Conservation (phyloP, 2,888 invertebrate species). For the Heteromyza rotundicornis region DNA sequence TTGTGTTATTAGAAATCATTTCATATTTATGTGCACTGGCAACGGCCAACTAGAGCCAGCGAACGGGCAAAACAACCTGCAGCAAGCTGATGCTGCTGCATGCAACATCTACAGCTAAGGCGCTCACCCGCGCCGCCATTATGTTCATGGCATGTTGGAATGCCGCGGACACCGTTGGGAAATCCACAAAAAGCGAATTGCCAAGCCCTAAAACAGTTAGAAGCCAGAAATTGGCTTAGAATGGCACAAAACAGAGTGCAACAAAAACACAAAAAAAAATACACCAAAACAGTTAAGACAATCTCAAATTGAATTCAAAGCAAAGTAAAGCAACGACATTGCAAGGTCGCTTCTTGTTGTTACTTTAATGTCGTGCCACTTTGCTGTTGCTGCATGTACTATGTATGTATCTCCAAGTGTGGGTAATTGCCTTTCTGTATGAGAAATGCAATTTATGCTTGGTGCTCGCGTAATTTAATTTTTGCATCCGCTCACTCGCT, state of each 20-base stretch:
- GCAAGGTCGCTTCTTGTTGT: slow-evolving; percentile 34
- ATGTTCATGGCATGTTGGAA: slow-evolving; percentile 37
- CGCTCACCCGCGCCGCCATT: no score
- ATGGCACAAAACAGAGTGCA: not conserved
- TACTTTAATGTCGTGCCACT: slow-evolving; percentile 29
- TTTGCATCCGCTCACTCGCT: no score
- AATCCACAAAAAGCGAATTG: slow-evolving; percentile 27
- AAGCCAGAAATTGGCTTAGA: slow-evolving; percentile 25
- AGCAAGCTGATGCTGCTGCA: no score
- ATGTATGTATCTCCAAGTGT: slow-evolving; percentile 38
- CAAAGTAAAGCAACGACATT: slow-evolving; percentile 25
- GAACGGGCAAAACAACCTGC: no score
- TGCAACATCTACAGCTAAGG: no score
- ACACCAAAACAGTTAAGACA: slow-evolving; percentile 6
- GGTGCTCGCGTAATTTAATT: no score
- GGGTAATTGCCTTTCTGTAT: not conserved
- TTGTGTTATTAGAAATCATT: no score
- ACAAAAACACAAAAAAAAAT: no score
- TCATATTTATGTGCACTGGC: no score
- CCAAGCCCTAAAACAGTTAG: slow-evolving; percentile 35
- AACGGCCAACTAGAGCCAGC: no score
- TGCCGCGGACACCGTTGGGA: slow-evolving; percentile 32
- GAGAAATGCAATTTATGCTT: slow-evolving; percentile 20
- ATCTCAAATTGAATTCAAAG: slow-evolving; percentile 25
- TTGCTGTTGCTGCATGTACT: slow-evolving; percentile 30